Conservation (phyloP, 2,797 vertebrate species). For the Garrulus glandarius region DNA sequence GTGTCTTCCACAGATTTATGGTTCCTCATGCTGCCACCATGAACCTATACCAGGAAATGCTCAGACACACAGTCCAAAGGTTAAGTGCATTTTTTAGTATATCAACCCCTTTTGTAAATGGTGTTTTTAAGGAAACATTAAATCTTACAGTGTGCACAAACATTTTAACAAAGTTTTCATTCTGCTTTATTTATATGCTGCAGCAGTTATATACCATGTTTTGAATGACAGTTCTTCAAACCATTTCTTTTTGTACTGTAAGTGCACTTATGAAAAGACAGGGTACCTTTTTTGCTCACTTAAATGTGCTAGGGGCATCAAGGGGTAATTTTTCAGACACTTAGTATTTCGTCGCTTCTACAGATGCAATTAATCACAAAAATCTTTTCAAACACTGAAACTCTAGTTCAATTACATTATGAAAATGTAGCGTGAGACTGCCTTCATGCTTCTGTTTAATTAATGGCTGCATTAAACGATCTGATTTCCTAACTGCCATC, state of each 20-base stretch:
- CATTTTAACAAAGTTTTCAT: slow-evolving; percentile 18
- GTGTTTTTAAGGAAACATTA: slow-evolving; percentile 25
- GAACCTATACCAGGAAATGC: slow-evolving; percentile 8
- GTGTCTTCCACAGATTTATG: neutral
- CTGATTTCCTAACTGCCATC: neutral
- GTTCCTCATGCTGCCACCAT: neutral
- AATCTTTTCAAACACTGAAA: slow-evolving; percentile 6
- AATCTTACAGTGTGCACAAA: neutral
- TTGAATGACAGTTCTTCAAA: neutral
- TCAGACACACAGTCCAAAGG: neutral
- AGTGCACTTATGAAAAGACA: neutral
- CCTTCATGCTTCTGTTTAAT: slow-evolving; percentile 31
- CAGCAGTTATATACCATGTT: neutral
- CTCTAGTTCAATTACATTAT: neutral
- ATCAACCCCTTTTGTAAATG: neutral
- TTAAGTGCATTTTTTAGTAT: slow-evolving; percentile 38
- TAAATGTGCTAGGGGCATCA: neutral
- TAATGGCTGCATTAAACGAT: slow-evolving; percentile 25
- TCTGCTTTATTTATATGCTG: slow-evolving; percentile 34
- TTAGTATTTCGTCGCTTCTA: neutral
- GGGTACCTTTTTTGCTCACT: neutral
- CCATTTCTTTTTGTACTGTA: neutral
- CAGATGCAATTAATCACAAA: slow-evolving; percentile 17
- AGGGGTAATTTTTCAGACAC: neutral
- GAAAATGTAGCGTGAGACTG: neutral